Base-by-base conservation (phyloP, 1,140 invertebrate genomes). In the Drosophila saltans region DNA sequence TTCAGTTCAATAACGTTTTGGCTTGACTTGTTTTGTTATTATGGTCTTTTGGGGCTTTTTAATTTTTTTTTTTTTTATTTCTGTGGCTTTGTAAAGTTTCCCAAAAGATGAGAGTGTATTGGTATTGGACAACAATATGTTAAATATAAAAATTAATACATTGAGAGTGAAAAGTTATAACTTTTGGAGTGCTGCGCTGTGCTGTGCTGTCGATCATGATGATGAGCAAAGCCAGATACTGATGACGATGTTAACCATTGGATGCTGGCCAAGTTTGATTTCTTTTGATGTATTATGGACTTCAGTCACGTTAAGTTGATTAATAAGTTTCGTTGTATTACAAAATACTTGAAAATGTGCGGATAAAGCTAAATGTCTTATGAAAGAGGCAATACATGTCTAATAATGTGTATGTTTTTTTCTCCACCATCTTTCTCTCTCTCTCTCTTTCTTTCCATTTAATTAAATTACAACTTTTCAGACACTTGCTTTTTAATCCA, bases 161-260 rank as follows among this genome's bases (percentile, higher is more conserved):
- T 91, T 76, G 89, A 91, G 90, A 91, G 89, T 91, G 89, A 91
- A 91, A n/a, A 91, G 89, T 91, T 91, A 88, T 91, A 88, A 81
- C 85, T 81, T 78, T 88, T 67, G 81, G 72, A 77, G 76, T 16
- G 16, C 16, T 16, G 16, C 16, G 16, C 59, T 16, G 16, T 48
- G 55, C 40, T 56, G 59, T 76, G 55, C 55, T 75, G 72, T 83
- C 72, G 72, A 88, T 86, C 80, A 82, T 88, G 63, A 48, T 81
- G 56, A 84, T 78, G 61, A 77, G 21, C 63, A 75, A 33, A 21
- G 45, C 7, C 7, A 21, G 45, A 48, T 48, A 24, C 16, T 58
- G 69, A 43, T 48, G 58, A 33, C 26, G 59, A 68, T 40, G 66
- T 56, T 81, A 16, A n/a, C 21, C 39, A 56, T 48, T 69, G 39